These are phyloP conservation scores for Drosophila kanapiae DNA, from an alignment of 1,140 invertebrate genomes.

Conservation along the genomic window DNA sequence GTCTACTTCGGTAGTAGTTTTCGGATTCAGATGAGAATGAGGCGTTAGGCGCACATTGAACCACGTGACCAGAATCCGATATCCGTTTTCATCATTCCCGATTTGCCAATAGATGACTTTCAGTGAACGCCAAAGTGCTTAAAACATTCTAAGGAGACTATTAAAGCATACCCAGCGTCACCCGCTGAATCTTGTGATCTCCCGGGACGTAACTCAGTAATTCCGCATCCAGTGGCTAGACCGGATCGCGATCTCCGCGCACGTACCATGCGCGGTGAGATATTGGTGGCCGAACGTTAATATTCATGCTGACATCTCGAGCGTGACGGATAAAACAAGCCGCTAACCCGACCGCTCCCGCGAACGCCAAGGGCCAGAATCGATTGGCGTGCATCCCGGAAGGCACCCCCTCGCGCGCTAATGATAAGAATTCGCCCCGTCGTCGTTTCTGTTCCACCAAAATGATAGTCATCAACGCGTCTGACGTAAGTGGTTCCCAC, in stretches of 20 bases:
- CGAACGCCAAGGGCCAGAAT: constrained; percentile 13
- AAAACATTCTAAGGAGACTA: not conserved
- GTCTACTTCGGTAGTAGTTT: not conserved
- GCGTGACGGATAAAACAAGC: constrained; percentile 62
- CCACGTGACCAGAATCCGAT: constrained; percentile 21
- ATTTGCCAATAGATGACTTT: not conserved
- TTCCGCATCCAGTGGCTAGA: not conserved
- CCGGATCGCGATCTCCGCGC: not conserved
- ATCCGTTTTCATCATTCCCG: not conserved
- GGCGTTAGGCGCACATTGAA: constrained; percentile 31
- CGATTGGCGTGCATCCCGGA: constrained; percentile 35
- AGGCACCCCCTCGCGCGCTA: constrained; percentile 30
- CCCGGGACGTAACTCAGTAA: not conserved
- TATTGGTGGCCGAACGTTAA: constrained; percentile 20
- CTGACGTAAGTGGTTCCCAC: constrained; percentile 65
- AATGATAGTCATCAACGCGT: constrained; percentile 79
- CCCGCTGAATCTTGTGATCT: not conserved
- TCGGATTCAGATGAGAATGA: not conserved
- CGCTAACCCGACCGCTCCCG: constrained; percentile 8
- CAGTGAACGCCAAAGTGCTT: not conserved
- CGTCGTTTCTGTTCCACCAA: constrained; percentile 50
- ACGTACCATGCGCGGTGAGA: constrained; percentile 1
- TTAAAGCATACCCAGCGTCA: no score
- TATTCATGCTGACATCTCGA: constrained; percentile 64
- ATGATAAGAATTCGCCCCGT: constrained; percentile 73